Evolutionary conservation across 2,888 invertebrate species (phyloP).

Genomic region (Serripes groenlandicus): DNA sequence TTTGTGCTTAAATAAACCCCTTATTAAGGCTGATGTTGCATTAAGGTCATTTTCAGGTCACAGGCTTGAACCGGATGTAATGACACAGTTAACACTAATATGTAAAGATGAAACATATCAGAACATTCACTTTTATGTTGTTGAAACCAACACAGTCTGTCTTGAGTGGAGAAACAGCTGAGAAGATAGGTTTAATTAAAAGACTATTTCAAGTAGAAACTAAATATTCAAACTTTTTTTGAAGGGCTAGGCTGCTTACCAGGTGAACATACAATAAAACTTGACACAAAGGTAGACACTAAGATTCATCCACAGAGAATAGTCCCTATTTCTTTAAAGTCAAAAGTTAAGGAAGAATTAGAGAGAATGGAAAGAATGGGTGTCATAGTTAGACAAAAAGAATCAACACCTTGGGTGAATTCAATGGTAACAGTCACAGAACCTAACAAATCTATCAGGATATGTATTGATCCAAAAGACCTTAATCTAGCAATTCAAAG

Average conservation of each 20-base stretch:
- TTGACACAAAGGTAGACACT: slow-evolving; percentile 48
- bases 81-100: slow-evolving; percentile 16
- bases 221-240: slow-evolving; percentile 44
- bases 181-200: slow-evolving; percentile 40
- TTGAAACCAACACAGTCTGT: slow-evolving; percentile 41
- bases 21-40: slow-evolving; percentile 21
- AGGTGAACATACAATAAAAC: slow-evolving; percentile 31
- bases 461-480: slow-evolving; percentile 68
- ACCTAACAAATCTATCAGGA: slow-evolving; percentile 29
- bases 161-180: slow-evolving; percentile 45
- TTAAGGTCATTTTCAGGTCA: slow-evolving; percentile 59
- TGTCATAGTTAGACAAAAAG: slow-evolving; percentile 52
- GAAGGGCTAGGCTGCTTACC: slow-evolving; percentile 55
- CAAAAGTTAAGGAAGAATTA: slow-evolving; percentile 59
- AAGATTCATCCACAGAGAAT: slow-evolving; percentile 60
- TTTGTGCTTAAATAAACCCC: slow-evolving; percentile 36
- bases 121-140: slow-evolving; percentile 43
- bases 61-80: slow-evolving; percentile 31
- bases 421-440: slow-evolving; percentile 64
- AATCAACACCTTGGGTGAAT: slow-evolving; percentile 68
- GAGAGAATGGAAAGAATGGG: slow-evolving; percentile 45
- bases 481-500: slow-evolving; percentile 60
- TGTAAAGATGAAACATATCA: slow-evolving; percentile 22
- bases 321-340: slow-evolving; percentile 55
- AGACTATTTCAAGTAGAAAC: slow-evolving; percentile 24